Conservation (phyloP, 2,888 invertebrate genomes). For the Chorisops tibialis region DNA sequence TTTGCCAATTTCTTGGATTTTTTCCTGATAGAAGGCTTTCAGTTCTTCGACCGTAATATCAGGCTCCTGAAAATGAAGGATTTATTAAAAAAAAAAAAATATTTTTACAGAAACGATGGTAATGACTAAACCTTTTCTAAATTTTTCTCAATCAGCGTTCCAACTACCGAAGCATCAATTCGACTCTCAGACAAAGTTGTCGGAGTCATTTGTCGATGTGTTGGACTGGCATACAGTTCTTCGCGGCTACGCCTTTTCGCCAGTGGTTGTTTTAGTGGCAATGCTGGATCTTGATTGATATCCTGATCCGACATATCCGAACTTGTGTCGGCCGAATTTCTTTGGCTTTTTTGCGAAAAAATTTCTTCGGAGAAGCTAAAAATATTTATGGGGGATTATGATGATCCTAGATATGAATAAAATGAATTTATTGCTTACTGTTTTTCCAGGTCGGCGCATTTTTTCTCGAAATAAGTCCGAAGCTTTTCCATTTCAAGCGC, state of each 20-base stretch:
- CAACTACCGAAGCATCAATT: background rate
- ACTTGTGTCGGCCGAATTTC: constrained; percentile 53
- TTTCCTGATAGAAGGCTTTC: constrained; percentile 47
- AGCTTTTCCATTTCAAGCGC: constrained; percentile 75
- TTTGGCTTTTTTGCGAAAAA: constrained; percentile 64
- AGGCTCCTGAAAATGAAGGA: constrained; percentile 37
- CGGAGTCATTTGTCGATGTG: constrained; percentile 51
- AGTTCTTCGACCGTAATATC: constrained; percentile 43
- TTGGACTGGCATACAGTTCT: constrained; percentile 48
- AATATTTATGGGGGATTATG: constrained; percentile 28
- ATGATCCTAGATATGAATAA: constrained; percentile 15
- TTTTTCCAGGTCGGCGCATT: constrained; percentile 75
- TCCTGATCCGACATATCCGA: constrained; percentile 49
- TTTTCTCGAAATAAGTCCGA: constrained; percentile 74
- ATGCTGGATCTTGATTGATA: constrained; percentile 42
- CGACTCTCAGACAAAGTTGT: constrained; percentile 17
- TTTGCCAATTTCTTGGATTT: constrained; percentile 46
- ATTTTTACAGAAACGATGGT: background rate
- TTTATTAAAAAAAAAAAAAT: constrained; percentile 8
- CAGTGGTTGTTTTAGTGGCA: constrained; percentile 41
- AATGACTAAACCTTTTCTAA: background rate
- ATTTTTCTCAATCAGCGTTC: background rate
- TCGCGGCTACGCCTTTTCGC: constrained; percentile 46
- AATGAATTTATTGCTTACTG: constrained; percentile 55
- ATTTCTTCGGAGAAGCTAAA: constrained; percentile 64